Evolutionary conservation across 2,113 vertebrate genomes (phyloP), one percentile per base, ranked within the genome.

Genomic region (Chiloscyllium plagiosum): DNA sequence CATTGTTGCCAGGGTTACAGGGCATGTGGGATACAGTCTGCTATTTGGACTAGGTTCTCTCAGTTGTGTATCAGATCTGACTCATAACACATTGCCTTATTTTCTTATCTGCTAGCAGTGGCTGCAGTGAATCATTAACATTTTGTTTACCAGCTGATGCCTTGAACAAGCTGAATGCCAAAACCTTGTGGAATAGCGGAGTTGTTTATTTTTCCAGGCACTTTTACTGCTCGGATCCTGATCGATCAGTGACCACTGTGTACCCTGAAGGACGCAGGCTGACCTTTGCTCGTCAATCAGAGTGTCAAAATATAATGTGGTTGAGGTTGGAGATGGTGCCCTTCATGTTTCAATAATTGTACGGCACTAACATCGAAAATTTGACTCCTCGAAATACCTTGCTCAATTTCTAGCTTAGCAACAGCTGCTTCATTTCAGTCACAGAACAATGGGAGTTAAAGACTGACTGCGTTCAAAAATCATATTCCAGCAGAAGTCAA

Each of bases 1-100:
- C 65, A 37, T 8, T 65, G 90, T 90, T 90, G 87, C 87, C 87
- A 33, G 17, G 87, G 87, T 90, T 52, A 90, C 90, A n/a, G 86
- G 86, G 26, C 86, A 29, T 56, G 8, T 89, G 86, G 26, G 50
- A 90, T 24, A 24, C 65, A 94, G 5, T 93, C n/a, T 42, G 37
- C 6, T 10, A 68, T 68, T 37, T 94, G 90, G 19, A 68, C 68
- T 33, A 37, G 56, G 33, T 68, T 33, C 52, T 94, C 56, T 92
- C 89, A 17, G 52, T 1, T 19, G 29, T 33, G 17, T 33, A 42
- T 94, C 90, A 94, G 90, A 42, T 7, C 90, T 33, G 19, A 68
- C 65, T 20, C 56, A 33, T 61, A 90, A 61, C 87, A 90, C 52
- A 7, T 17, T 94, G 90, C 90, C n/a, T 68, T 37, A 37, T 94